Base-by-base conservation (phyloP, 1,140 invertebrate genomes). In the Himalopsyche phryganea region DNA sequence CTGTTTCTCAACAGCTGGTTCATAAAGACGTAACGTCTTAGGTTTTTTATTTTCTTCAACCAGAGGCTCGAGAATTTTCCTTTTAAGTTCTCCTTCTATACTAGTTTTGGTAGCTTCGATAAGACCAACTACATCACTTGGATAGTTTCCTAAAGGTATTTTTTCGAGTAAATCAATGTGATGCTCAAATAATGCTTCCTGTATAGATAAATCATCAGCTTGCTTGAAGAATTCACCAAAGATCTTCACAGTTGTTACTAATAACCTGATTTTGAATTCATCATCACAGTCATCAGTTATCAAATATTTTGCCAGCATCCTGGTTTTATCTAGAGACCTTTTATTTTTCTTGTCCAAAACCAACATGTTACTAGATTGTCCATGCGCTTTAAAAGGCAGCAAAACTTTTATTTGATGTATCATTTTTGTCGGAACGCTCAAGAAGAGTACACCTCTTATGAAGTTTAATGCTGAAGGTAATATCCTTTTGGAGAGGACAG, bases 1-100 rank as follows among this genome's bases (percentile, higher is more conserved):
- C 80, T 91, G 80, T 71, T 84, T 83, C 65, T 91, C 86, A 57
- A 95, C 84, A 63, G 84, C 82, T 0, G 93, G 93, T 73, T 96
- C 92, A 67, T 92, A 89, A 17, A 93, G 69, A 63, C 86, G 85
- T 38, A 95, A 72, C 4, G 86, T 82, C 70, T 91, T 91, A 0
- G 91, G 91, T 69, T 84, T 89, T 51, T 86, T 86, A 57, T 85
- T 77, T 15, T 76, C 75, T 54, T 66, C 67, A 2, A 69, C 60
- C 42, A 77, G 60, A 0, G 67, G 69, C 17, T 81, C 74, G 40
- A 86, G 74, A 52, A 81, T 81, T 61, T 81, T 83, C 11, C 79
- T 70, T 46, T 72, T 76, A 51, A 83, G 73, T 42, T 48, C 64
- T 23, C 70, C 67, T 52, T 77, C 68, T 54, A 87, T 78, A 58